A percentile compares a stretch with the other conserved stretches of the same genome.
phyloP scores from a whole-genome alignment of 1,140 invertebrate genomes.

The Saccostrea cuccullata region DNA sequence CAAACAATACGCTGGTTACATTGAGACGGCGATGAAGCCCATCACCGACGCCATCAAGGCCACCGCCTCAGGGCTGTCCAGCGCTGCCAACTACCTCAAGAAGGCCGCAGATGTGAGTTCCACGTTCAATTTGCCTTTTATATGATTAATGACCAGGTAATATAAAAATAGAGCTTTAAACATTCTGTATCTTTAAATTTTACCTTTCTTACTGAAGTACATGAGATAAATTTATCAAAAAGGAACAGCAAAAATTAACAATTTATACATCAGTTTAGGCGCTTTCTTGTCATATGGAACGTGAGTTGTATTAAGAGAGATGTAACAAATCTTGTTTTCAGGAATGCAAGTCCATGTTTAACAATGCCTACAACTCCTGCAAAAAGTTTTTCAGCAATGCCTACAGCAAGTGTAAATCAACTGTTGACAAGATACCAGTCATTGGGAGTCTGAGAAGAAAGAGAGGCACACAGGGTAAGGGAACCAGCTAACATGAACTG shows the following conservation, averaged over 20 bases:
- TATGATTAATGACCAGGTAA: too few species aligned
- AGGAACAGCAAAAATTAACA: too few species aligned
- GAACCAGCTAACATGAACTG: not conserved
- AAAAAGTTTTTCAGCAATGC: not conserved
- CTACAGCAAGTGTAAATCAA: slow-evolving; percentile 3
- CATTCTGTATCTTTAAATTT: too few species aligned
- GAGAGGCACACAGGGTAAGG: not conserved
- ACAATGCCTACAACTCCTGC: not conserved
- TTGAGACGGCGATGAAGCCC: not conserved
- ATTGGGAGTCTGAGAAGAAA: slow-evolving; percentile 7
- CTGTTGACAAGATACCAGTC: slow-evolving; percentile 15
- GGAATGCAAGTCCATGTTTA: slow-evolving; percentile 27
- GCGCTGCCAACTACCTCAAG: not conserved
- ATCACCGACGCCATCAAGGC: not conserved
- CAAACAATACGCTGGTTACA: not conserved
- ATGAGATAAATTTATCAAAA: too few species aligned
- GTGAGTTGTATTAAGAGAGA: too few species aligned
- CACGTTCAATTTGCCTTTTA: not conserved
- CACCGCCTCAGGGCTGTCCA: not conserved
- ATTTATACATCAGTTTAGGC: too few species aligned
- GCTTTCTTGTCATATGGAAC: too few species aligned
- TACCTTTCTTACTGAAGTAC: too few species aligned
- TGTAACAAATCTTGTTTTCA: not conserved
- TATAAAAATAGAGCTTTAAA: too few species aligned
- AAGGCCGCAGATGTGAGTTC: not conserved